Percentiles rank a stretch among this genome's conserved stretches.
These are phyloP conservation scores for Heteropelma amictum DNA, from an alignment of 2,888 invertebrate species.

Conservation along the genomic window DNA sequence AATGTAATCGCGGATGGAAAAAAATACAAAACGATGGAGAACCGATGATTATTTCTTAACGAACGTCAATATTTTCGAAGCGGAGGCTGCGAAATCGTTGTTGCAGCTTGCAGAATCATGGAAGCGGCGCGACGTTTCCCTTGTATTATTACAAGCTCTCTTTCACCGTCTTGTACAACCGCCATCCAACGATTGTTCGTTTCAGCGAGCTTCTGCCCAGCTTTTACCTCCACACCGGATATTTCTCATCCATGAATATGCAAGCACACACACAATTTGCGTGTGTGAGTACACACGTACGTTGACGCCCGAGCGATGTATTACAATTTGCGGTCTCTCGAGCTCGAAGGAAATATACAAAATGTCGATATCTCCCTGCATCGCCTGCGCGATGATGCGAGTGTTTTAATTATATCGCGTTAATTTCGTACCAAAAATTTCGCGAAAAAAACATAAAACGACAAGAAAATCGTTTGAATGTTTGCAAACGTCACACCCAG, in stretches of 20 bases:
- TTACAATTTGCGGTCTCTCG: too few relatives aligned
- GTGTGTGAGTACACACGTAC: too few relatives aligned
- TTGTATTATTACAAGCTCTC: not conserved
- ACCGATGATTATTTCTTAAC: not conserved
- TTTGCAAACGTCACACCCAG: too few relatives aligned
- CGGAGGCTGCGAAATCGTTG: not conserved
- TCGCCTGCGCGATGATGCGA: too few relatives aligned
- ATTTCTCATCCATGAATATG: not conserved
- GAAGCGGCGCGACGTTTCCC: not conserved
- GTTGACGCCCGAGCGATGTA: too few relatives aligned
- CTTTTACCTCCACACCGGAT: not conserved
- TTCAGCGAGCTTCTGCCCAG: constrained; percentile 3
- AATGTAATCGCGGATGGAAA: not conserved
- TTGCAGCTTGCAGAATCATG: not conserved
- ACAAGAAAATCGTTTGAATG: too few relatives aligned
- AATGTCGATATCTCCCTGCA: too few relatives aligned
- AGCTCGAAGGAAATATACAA: too few relatives aligned
- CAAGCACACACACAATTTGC: not conserved
- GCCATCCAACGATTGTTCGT: not conserved
- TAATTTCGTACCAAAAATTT: too few relatives aligned
- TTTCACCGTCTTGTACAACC: not conserved
- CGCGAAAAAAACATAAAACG: too few relatives aligned
- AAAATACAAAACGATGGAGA: not conserved
- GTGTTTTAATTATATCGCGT: too few relatives aligned
- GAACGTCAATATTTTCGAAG: not conserved